A percentile compares a stretch with the other conserved stretches of the same genome.
Evolutionary conservation across 1,140 invertebrate genomes (phyloP).

Genomic region (Sitophilus oryzae): DNA sequence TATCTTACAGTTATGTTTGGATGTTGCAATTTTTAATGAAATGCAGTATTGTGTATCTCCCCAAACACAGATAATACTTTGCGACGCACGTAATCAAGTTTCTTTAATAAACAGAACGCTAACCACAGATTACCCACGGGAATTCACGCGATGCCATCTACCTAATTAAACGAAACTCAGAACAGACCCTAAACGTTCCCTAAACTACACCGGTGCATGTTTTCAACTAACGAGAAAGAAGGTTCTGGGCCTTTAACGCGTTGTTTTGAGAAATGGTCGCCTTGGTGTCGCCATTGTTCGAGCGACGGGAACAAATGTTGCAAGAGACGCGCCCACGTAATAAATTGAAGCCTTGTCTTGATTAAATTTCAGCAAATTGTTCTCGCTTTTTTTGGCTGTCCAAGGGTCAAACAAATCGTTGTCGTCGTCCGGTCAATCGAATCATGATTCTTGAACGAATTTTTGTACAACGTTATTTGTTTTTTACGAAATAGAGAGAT

Average conservation of each 20-base stretch:
- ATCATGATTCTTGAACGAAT: no score
- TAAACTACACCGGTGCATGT: no score
- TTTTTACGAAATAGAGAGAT: no score
- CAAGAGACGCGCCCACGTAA: slow-evolving; percentile 17
- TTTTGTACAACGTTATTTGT: no score
- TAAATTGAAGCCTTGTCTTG: slow-evolving; percentile 27
- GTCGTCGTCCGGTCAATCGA: background rate
- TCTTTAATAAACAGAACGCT: no score
- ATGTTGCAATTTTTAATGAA: no score
- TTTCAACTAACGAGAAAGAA: no score
- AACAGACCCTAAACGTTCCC: background rate
- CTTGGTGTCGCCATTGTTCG: slow-evolving; percentile 20
- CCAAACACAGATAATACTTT: no score
- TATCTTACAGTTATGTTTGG: no score
- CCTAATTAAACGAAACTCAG: background rate
- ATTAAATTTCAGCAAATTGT: slow-evolving; percentile 29
- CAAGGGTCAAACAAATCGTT: slow-evolving; percentile 20
- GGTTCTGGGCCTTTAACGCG: slow-evolving; percentile 6
- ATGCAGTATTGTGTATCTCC: no score
- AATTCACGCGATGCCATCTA: background rate
- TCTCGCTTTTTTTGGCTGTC: slow-evolving; percentile 18
- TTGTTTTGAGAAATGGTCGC: slow-evolving; percentile 26
- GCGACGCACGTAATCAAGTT: no score
- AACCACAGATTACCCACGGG: background rate
- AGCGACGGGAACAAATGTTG: slow-evolving; percentile 26